A percentile compares a stretch with the other conserved stretches of the same genome.
phyloP scores from a whole-genome alignment of 2,888 invertebrate genomes.

The Euphydryas editha region DNA sequence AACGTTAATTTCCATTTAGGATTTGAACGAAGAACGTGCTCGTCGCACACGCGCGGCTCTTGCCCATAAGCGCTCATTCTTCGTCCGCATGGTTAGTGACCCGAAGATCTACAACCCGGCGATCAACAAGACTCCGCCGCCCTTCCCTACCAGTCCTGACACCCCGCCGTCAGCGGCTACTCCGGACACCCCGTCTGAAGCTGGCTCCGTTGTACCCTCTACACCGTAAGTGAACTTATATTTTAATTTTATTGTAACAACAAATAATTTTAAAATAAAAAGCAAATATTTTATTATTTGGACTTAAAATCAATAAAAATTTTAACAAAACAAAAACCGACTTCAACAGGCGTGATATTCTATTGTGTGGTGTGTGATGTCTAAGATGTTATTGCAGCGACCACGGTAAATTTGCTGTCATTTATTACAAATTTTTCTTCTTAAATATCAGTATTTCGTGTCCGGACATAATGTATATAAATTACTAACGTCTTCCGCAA shows the following conservation, averaged over 20 bases:
- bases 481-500: too few relatives aligned
- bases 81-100: slow-evolving; percentile 98
- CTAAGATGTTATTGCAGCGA: too few relatives aligned
- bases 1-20: slow-evolving; percentile 67
- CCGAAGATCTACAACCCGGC: slow-evolving; percentile 98
- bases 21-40: slow-evolving; percentile 89
- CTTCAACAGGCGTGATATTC: too few relatives aligned
- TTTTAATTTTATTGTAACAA: neutral
- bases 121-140: slow-evolving; percentile 90
- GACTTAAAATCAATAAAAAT: too few relatives aligned
- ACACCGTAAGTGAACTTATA: slow-evolving; percentile 59
- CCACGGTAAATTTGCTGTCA: too few relatives aligned
- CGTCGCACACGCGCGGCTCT: slow-evolving; percentile 90
- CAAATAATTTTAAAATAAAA: too few relatives aligned
- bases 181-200: slow-evolving; percentile 64
- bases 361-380: too few relatives aligned
- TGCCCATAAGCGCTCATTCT: slow-evolving; percentile 96
- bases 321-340: too few relatives aligned
- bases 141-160: slow-evolving; percentile 80
- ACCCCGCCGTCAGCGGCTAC: slow-evolving; percentile 73
- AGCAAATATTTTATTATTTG: too few relatives aligned
- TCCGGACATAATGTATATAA: too few relatives aligned
- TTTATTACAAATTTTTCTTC: too few relatives aligned
- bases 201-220: slow-evolving; percentile 55
- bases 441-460: too few relatives aligned